Conservation (phyloP, 1,140 invertebrate genomes). For the Diachasmimorpha longicaudata region DNA sequence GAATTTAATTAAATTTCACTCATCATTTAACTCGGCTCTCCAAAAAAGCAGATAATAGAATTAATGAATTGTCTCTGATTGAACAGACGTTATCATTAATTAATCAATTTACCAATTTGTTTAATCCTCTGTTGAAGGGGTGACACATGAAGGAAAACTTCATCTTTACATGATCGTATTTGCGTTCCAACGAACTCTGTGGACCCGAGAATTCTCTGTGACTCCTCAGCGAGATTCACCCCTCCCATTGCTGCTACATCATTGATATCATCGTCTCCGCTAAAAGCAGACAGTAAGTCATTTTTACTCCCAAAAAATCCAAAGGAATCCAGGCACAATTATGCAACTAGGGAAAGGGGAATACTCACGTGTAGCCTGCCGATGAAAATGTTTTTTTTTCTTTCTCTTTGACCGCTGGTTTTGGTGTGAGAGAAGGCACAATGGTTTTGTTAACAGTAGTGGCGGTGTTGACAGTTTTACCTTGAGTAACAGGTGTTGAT, state of each 20-base stretch:
- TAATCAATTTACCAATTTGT: constrained; percentile 67
- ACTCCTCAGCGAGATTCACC: constrained; percentile 97
- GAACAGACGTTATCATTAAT: too few relatives aligned
- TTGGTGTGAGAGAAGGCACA: constrained; percentile 60
- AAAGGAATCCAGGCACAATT: neutral
- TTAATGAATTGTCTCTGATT: too few relatives aligned
- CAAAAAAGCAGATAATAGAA: too few relatives aligned
- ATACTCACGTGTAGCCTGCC: constrained; percentile 62
- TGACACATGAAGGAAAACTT: constrained; percentile 82
- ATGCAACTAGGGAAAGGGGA: neutral
- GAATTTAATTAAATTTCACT: neutral
- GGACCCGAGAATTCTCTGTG: constrained; percentile 91
- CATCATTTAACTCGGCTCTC: too few relatives aligned
- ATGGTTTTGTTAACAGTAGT: constrained; percentile 57
- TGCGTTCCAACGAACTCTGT: constrained; percentile 96
- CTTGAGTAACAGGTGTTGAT: constrained; percentile 43
- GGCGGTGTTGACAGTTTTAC: constrained; percentile 52
- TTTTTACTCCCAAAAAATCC: neutral
- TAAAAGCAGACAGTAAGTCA: constrained; percentile 36
- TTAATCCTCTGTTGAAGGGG: constrained; percentile 81
- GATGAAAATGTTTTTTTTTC: constrained; percentile 70
- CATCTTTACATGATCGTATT: constrained; percentile 95
- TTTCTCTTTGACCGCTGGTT: constrained; percentile 67
- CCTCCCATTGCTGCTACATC: constrained; percentile 99
- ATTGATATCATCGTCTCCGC: constrained; percentile 94